Evolutionary conservation across 1,140 invertebrate species (phyloP).

Genomic region (Mylabris phalerata): DNA sequence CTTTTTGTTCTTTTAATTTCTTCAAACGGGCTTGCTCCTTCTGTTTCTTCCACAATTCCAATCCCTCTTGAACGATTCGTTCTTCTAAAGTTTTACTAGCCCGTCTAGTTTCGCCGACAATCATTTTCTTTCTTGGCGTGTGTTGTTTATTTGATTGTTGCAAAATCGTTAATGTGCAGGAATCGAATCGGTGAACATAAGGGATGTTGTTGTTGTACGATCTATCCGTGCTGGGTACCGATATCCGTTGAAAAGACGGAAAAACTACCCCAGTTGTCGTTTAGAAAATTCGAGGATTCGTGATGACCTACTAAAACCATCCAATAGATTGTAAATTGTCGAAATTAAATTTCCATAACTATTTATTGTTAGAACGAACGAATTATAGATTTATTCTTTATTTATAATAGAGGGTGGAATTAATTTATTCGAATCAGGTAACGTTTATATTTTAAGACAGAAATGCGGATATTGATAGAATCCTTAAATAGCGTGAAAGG

Average conservation of each 20-base stretch:
- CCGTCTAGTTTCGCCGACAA: constrained; percentile 2
- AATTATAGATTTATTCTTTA: too few species aligned
- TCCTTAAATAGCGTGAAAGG: too few species aligned
- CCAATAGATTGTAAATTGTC: too few species aligned
- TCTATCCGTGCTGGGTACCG: constrained; percentile 12
- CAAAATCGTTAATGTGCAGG: constrained; percentile 9
- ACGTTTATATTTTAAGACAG: too few species aligned
- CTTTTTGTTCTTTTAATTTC: constrained; percentile 32
- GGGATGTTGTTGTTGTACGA: constrained; percentile 6
- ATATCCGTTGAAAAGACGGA: constrained; percentile 3
- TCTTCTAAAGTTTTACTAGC: constrained; percentile 24
- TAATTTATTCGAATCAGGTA: too few species aligned
- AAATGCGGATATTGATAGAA: too few species aligned
- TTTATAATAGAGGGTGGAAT: too few species aligned
- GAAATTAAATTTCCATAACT: too few species aligned
- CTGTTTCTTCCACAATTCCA: constrained; percentile 30
- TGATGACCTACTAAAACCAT: background rate
- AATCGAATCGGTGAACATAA: background rate
- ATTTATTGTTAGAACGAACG: too few species aligned
- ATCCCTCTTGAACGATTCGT: constrained; percentile 22
- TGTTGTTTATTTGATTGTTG: constrained; percentile 2
- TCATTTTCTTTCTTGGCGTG: background rate
- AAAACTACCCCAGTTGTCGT: constrained; percentile 5
- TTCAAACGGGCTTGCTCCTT: constrained; percentile 25
- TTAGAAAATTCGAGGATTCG: constrained; percentile 9